Evolutionary conservation across 35 echinoderm and acorn worm species (phyloP).

Genomic region (Acanthaster planci): DNA sequence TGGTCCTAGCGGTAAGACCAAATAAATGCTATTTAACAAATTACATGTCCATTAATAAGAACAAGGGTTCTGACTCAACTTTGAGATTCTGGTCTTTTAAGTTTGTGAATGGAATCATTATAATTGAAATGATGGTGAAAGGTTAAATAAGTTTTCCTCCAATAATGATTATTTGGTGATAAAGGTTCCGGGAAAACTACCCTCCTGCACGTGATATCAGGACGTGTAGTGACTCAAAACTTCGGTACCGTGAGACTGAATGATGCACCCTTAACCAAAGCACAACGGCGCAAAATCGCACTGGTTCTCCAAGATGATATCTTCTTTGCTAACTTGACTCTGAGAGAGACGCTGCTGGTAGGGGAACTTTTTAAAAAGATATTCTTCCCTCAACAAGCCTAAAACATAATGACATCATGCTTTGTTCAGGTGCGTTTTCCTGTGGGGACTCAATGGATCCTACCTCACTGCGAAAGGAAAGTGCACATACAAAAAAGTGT

Average conservation of each 20-base stretch:
- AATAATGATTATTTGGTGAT: no score
- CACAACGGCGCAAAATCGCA: conserved; percentile 57
- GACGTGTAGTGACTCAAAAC: conserved; percentile 25
- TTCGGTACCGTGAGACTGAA: conserved; percentile 52
- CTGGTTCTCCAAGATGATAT: conserved; percentile 83
- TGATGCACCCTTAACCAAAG: conserved; percentile 47
- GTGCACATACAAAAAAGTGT: no score
- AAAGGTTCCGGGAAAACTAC: conserved; percentile 73
- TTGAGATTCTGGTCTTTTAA: not conserved
- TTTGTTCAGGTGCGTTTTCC: no score
- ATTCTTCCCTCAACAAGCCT: no score
- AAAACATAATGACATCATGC: no score
- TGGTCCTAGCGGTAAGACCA: conserved; percentile 77
- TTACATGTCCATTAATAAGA: no score
- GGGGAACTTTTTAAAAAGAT: no score
- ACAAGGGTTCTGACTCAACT: no score
- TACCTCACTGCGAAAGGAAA: no score
- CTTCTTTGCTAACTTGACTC: conserved; percentile 70
- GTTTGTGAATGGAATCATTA: not conserved
- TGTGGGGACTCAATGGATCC: no score
- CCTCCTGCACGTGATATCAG: conserved; percentile 59
- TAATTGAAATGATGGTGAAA: not conserved
- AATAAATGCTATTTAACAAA: no score
- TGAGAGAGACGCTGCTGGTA: conserved; percentile 77
- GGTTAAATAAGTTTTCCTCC: not conserved